These are phyloP conservation scores for Leucophenga maculata DNA, from an alignment of 2,888 invertebrate species.

Conservation along the genomic window DNA sequence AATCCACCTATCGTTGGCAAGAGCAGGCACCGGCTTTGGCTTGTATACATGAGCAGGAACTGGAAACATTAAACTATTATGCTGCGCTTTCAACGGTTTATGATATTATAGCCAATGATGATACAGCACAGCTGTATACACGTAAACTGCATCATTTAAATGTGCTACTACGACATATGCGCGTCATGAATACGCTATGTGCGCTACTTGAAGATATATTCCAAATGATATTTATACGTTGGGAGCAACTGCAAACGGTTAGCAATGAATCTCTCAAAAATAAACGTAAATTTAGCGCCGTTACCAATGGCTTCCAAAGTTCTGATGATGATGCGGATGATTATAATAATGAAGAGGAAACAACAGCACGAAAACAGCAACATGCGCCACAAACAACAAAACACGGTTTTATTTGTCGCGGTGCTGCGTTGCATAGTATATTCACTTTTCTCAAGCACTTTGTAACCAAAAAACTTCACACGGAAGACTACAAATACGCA, in stretches of 20 bases:
- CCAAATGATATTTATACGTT: constrained; percentile 66
- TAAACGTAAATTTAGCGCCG: constrained; percentile 19
- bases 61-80: constrained; percentile 64
- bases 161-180: constrained; percentile 62
- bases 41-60: constrained; percentile 55
- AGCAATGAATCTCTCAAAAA: constrained; percentile 4
- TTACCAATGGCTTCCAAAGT: constrained; percentile 18
- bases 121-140: constrained; percentile 40
- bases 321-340: constrained; percentile 40
- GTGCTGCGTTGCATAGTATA: constrained; percentile 54
- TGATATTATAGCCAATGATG: constrained; percentile 58
- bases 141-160: constrained; percentile 58
- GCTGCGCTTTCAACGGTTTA: constrained; percentile 60
- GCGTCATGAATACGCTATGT: constrained; percentile 59
- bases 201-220: constrained; percentile 67
- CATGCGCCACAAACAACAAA: constrained; percentile 13
- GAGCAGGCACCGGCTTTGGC: constrained; percentile 50
- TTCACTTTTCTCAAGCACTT: constrained; percentile 64
- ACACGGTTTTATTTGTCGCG: constrained; percentile 66
- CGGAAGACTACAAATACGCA: constrained; percentile 65
- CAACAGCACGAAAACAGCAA: constrained; percentile 28
- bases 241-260: constrained; percentile 63
- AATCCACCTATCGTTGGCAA: constrained; percentile 60
- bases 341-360: constrained; percentile 49
- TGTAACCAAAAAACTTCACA: constrained; percentile 67